Evolutionary conservation across 2,797 vertebrate species (phyloP), one percentile per base, ranked within the genome.

Genomic region (Jordanella pulchra): DNA sequence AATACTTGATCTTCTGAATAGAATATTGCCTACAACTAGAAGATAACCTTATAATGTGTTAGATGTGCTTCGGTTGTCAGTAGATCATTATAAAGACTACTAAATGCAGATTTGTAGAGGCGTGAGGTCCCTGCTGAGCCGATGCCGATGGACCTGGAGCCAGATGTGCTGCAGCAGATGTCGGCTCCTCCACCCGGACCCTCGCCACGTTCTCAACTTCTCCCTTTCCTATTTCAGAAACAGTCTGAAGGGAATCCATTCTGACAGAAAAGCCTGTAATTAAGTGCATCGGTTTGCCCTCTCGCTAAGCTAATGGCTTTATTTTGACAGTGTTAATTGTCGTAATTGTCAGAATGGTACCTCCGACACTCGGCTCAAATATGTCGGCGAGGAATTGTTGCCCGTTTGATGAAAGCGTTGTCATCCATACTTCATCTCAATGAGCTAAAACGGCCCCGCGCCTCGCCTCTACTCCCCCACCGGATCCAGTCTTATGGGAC

Each of bases 321-420:
- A 94, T 93, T 94, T 94, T 94, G 94, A 94, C 93, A 93, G 90
- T 93, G 93, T 91, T 93, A 94, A 94, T 94, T 94, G 93, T 93
- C 89, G 86, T 93, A 94, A 94, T 94, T 92, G 92, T 93, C 86
- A 91, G 89, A 94, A 93, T 90, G 90, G 91, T 93, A 92, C 93
- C 92, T 94, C 93, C 81, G 92, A 90, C 89, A 86, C 87, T 81
- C 84, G n/a, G 91, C 89, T 78, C 68, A 65, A 85, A 90, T 89
- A 90, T 70, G 86, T 86, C 76, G 85, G 86, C 83, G 69, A 82
- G 81, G 86, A 89, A 89, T 89, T 84, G 88, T 92, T 90, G 84
- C 84, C 25, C 86, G 69, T 87, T 44, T 90, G 92, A 94, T 94
- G 87, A 92, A 93, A 92, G 90, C 81, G 84, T 87, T 92, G 92